Base-by-base conservation (phyloP, 2,888 invertebrate species). In the Ormyrus rosae region DNA sequence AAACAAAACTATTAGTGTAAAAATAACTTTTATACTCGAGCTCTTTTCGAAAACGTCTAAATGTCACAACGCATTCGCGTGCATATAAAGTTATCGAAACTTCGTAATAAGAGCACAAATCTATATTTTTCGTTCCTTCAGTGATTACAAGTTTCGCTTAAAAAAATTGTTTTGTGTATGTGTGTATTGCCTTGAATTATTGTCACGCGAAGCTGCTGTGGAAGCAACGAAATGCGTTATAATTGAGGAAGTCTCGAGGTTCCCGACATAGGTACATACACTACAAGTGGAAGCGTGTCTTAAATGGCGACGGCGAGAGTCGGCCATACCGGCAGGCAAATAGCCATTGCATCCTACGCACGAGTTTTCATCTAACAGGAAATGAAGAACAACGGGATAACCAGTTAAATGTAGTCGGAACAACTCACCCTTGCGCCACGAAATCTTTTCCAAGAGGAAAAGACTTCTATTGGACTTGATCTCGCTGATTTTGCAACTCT, bases 301-400 rank as follows among this genome's bases (percentile, higher is more conserved):
- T 67, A 67, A 77, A 78, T 72, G 78, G 67, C 67, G 78, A 78
- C 67, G 11, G 8, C 60, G 60, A 61, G 8, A 61, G 61, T 68
- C 53, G 67, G 55, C 73, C 73, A 74, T 56, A 74, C 76, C 76
- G 76, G 76, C 55, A 11, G 46, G 19, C 46, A 48, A 63, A 61
- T 1, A 48, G 50, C 6, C 51, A 61, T 34, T 51, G 61, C 19
- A 34, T 63, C 45, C 13, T 11, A 51, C 11, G 19, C 45, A 50
- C 45, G 45, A 13, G 53, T 13, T 19, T 13, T 48, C n/a, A 46
- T 46, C 64, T 50, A 8, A 13, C 46, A 46, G 46, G 10, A 63
- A 64, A 34, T 34, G 34, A 34, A 34, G 34, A 34, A 34, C 34
- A 34, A 34, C 34, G 34, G 34, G 34, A 34, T 34, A 5, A 5